Evolutionary conservation across 1,140 invertebrate genomes (phyloP).

Genomic region (Drosophila ambigua): DNA sequence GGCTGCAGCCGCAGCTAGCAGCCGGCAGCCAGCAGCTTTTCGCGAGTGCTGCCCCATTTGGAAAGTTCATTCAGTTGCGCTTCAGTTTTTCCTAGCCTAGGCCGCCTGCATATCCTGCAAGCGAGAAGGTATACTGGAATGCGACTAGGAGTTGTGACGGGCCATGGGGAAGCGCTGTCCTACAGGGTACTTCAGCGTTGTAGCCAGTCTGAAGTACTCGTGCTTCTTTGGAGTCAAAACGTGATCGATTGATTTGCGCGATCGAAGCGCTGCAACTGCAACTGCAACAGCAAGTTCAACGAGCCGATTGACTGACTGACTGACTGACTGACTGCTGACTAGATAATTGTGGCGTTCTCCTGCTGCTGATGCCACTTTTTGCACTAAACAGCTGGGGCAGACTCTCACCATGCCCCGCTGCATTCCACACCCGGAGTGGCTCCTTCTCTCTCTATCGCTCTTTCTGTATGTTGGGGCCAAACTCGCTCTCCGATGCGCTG

Average conservation of each 20-base stretch:
- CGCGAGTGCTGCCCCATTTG: slow-evolving; percentile 68
- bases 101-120: slow-evolving; percentile 10
- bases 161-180: background rate
- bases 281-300: slow-evolving; percentile 74
- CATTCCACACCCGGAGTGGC: slow-evolving; percentile 59
- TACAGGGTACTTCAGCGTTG: slow-evolving; percentile 29
- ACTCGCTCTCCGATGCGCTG: slow-evolving; percentile 49
- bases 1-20: slow-evolving; percentile 34
- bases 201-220: slow-evolving; percentile 22
- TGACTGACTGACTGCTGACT: slow-evolving; percentile 83
- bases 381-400: slow-evolving; percentile 73
- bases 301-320: slow-evolving; percentile 81
- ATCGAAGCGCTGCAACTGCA: slow-evolving; percentile 45
- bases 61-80: slow-evolving; percentile 80
- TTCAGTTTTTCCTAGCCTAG: slow-evolving; percentile 49
- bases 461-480: slow-evolving; percentile 24
- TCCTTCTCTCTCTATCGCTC: slow-evolving; percentile 9
- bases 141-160: background rate
- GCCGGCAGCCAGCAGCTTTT: slow-evolving; percentile 36
- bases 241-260: slow-evolving; percentile 84
- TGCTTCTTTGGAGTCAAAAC: slow-evolving; percentile 67
- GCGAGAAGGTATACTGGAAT: slow-evolving; percentile 18
- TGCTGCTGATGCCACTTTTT: slow-evolving; percentile 72
- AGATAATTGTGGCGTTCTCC: slow-evolving; percentile 82
- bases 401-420: slow-evolving; percentile 32